A percentile compares a stretch with the other conserved stretches of the same genome.
phyloP scores from a whole-genome alignment of 2,113 vertebrate genomes.

The Corythoichthys haematopterus region DNA sequence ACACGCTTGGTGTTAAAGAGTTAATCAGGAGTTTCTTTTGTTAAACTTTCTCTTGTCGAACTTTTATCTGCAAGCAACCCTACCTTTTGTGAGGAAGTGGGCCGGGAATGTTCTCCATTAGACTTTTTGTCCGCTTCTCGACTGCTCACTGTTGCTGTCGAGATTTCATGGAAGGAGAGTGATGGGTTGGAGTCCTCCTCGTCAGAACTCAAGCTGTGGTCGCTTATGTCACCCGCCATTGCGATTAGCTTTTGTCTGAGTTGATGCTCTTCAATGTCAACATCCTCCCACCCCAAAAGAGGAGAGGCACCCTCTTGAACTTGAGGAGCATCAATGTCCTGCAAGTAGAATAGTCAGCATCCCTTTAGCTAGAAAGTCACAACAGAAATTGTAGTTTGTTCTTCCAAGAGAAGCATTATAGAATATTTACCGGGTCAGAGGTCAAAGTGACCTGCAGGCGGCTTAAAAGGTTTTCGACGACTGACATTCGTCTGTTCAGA shows the following conservation, averaged over 20 bases:
- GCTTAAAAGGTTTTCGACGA: conserved; percentile 69
- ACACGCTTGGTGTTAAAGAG: no score
- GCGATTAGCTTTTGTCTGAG: conserved; percentile 79
- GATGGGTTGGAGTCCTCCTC: conserved; percentile 68
- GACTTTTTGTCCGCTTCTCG: conserved; percentile 15
- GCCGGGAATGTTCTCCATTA: conserved; percentile 34
- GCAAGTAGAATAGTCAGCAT: neutral
- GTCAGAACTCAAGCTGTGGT: conserved; percentile 77
- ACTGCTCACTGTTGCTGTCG: conserved; percentile 28
- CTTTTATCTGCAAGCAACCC: neutral
- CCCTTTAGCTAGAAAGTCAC: neutral
- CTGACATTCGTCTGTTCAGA: conserved; percentile 69
- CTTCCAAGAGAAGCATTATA: no score
- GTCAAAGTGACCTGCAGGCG: conserved; percentile 66
- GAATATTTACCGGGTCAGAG: conserved; percentile 57
- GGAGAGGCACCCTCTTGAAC: conserved; percentile 56
- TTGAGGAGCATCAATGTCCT: conserved; percentile 14
- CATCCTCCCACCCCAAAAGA: conserved; percentile 43
- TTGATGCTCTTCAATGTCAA: conserved; percentile 73
- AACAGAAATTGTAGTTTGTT: neutral
- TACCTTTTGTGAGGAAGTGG: conserved; percentile 49
- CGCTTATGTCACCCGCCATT: conserved; percentile 80
- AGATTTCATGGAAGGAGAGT: conserved; percentile 24
- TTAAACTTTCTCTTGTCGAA: neutral
- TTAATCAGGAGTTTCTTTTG: neutral